Conservation (phyloP, 2,113 vertebrate species). For the Salvelinus namaycush region DNA sequence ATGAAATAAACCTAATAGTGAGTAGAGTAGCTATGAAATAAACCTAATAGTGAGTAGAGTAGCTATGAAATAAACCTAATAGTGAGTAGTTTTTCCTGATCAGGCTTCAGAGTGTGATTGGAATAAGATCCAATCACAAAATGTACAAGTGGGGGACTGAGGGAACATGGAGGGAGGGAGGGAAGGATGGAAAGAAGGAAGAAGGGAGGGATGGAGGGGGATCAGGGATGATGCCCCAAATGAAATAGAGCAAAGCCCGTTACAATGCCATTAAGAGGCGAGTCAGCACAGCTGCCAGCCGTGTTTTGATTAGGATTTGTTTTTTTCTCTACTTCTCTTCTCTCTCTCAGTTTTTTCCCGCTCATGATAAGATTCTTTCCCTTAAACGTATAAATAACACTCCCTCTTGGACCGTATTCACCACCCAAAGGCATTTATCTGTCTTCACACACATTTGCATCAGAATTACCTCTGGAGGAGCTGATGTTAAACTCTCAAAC, state of each 20-base stretch:
- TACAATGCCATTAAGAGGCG: slow-evolving; percentile 63
- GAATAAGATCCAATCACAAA: too few species aligned
- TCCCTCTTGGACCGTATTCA: slow-evolving; percentile 71
- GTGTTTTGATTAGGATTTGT: slow-evolving; percentile 59
- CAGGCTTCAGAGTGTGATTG: too few species aligned
- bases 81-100: too few species aligned
- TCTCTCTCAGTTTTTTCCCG: slow-evolving; percentile 20
- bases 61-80: too few species aligned
- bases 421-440: slow-evolving; percentile 67
- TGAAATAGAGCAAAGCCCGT: slow-evolving; percentile 62
- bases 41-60: too few species aligned
- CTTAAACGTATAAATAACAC: slow-evolving; percentile 65
- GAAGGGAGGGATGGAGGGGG: slow-evolving; percentile 13
- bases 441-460: slow-evolving; percentile 73
- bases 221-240: slow-evolving; percentile 49
- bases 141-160: slow-evolving; percentile 37
- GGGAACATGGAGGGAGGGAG: slow-evolving; percentile 32
- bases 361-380: slow-evolving; percentile 41
- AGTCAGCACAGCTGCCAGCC: slow-evolving; percentile 63
- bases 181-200: too few species aligned
- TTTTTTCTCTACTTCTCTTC: slow-evolving; percentile 27
- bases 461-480: slow-evolving; percentile 71
- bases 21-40: too few species aligned
- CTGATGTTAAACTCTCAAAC: slow-evolving; percentile 76
- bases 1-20: too few species aligned